A percentile compares a stretch with the other conserved stretches of the same genome.
These are phyloP conservation scores for Aphidius ervi DNA, from an alignment of 1,140 invertebrate species.

Conservation along the genomic window DNA sequence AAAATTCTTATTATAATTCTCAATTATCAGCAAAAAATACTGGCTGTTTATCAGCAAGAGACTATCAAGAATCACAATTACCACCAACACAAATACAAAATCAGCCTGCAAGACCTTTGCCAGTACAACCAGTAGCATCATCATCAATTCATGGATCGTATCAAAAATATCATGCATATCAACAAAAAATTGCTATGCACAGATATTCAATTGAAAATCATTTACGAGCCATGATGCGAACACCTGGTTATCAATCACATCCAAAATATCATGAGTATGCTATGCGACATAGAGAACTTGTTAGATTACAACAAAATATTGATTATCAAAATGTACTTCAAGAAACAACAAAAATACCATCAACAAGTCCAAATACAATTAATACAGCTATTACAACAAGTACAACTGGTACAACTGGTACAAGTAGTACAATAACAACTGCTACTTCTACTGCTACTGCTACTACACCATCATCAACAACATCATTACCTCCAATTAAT, in stretches of 20 bases:
- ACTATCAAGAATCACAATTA: conserved; percentile 27
- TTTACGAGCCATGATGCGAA: conserved; percentile 38
- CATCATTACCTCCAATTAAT: conserved; percentile 42
- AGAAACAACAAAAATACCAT: conserved; percentile 28
- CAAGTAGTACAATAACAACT: too few relatives aligned
- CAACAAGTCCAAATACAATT: conserved; percentile 24
- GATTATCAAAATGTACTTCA: conserved; percentile 39
- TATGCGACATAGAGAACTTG: conserved; percentile 40
- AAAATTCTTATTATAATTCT: conserved; percentile 42
- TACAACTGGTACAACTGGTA: too few relatives aligned
- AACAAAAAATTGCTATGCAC: conserved; percentile 47
- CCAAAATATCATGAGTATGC: conserved; percentile 48
- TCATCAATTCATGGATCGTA: conserved; percentile 14
- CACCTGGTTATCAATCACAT: conserved; percentile 45
- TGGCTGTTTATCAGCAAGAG: conserved; percentile 11
- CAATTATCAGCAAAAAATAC: conserved; percentile 20
- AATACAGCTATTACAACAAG: neutral
- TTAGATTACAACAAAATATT: conserved; percentile 42
- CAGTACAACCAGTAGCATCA: conserved; percentile 7
- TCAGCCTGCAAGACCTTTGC: conserved; percentile 16
- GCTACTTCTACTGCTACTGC: too few relatives aligned
- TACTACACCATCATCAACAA: too few relatives aligned
- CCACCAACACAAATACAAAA: conserved; percentile 27
- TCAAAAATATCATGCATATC: conserved; percentile 34
- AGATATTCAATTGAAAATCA: conserved; percentile 43